A percentile compares a stretch with the other conserved stretches of the same genome.
Evolutionary conservation across 1,140 invertebrate species (phyloP).

Genomic region (Idris sp.): DNA sequence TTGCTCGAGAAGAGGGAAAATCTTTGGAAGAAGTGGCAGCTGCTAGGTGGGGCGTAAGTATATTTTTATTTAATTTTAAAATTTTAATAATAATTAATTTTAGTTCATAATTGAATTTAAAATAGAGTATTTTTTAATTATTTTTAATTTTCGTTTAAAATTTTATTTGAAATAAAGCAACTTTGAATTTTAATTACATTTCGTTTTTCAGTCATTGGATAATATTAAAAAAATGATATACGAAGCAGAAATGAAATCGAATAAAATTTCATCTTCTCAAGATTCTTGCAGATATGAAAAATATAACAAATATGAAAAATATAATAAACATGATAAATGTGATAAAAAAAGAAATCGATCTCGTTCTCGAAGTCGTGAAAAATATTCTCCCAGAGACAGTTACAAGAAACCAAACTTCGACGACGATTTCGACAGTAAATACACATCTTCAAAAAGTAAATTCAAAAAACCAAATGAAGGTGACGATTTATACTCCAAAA

Average conservation of each 20-base stretch:
- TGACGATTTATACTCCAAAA: neutral
- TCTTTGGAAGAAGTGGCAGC: constrained; percentile 81
- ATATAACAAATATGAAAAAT: too few species aligned
- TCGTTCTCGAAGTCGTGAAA: constrained; percentile 61
- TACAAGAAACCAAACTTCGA: constrained; percentile 20
- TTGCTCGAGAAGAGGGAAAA: constrained; percentile 79
- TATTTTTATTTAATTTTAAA: constrained; percentile 6
- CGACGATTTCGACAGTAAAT: constrained; percentile 42
- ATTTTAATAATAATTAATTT: too few species aligned
- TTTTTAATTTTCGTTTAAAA: too few species aligned
- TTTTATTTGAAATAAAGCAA: too few species aligned
- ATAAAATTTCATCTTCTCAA: constrained; percentile 20
- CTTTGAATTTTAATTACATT: too few species aligned
- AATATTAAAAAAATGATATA: constrained; percentile 78
- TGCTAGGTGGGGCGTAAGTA: constrained; percentile 81
- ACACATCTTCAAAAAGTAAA: too few species aligned
- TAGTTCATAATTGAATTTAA: too few species aligned
- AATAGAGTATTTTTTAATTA: too few species aligned
- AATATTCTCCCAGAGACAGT: constrained; percentile 16
- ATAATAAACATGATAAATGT: constrained; percentile 4
- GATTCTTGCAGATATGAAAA: too few species aligned
- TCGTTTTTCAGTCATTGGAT: constrained; percentile 79
- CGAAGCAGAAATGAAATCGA: constrained; percentile 73
- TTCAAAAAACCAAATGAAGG: constrained; percentile 78
- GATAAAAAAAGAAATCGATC: constrained; percentile 40